Base-by-base conservation (phyloP, 2,888 invertebrate species). In the Gasteruption jaculator region DNA sequence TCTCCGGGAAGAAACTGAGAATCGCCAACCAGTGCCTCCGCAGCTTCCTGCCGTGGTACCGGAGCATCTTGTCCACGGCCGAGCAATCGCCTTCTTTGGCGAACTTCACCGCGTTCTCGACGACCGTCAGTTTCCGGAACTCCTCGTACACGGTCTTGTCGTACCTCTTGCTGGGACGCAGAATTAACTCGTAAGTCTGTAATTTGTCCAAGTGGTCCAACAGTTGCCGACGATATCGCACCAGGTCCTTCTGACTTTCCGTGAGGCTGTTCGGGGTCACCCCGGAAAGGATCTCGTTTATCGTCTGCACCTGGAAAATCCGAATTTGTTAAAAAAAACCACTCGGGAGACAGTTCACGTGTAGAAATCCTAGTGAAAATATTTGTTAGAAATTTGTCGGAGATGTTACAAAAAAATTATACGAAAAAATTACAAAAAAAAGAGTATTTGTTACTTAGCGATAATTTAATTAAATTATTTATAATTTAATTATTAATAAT, bases 151-250 rank as follows among this genome's bases (percentile, higher is more conserved):
- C 82, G 33, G 76, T 76, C 52, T 77, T 77, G 31, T 80, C 75
- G 65, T 82, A 88, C 6, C 77, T 75, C 0, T 78, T 77, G 44
- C 57, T 46, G 4, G 53, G 42, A 33, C 56, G 57, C 22, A 71
- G 48, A 49, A 69, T 61, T 56, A 83, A 82, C 74, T 83, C 83
- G 57, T 87, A 87, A 0, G 84, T 78, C 45, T 75, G 71, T n/a
- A 88, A 73, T 48, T 84, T 75, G 62, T 86, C 83, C 52, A 80
- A 73, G 61, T 83, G 86, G 61, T 80, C 78, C 24, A 86, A 68
- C 65, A 87, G 78, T 45, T 81, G 81, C 56, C 78, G 78, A 15
- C 87, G 72, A 39, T 80, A 81, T 5, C 77, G 73, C 41, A 85
- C 75, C 56, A 86, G 68, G 54, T 85, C 81, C 56, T 79, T 80